phyloP scores from a whole-genome alignment of 2,888 invertebrate genomes.

The Netelia fuscicornis region DNA sequence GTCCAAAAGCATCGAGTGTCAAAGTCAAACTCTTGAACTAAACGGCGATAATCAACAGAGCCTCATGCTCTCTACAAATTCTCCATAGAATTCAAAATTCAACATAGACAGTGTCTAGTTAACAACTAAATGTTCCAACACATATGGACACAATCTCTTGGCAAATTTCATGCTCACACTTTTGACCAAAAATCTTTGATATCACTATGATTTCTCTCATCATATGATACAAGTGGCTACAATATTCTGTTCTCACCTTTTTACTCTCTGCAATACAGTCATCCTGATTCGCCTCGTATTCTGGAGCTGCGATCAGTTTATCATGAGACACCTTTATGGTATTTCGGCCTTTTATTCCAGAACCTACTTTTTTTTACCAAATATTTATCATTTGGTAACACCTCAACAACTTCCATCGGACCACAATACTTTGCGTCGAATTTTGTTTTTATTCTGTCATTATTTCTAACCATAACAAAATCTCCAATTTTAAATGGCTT shows the following conservation, averaged over 20 bases:
- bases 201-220: neutral
- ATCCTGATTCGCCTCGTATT: conserved; percentile 25
- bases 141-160: no score
- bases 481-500: conserved; percentile 38
- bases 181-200: no score
- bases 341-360: conserved; percentile 20
- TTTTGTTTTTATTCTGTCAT: conserved; percentile 7
- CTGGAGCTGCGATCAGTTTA: conserved; percentile 24
- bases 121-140: no score
- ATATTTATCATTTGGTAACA: conserved; percentile 29
- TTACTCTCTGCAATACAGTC: conserved; percentile 4
- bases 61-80: conserved; percentile 3
- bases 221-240: neutral
- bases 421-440: conserved; percentile 29
- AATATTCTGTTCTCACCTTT: conserved; percentile 1
- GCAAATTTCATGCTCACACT: no score
- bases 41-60: conserved; percentile 21
- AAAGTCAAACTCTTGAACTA: conserved; percentile 22
- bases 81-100: conserved; percentile 18
- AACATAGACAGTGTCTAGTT: neutral
- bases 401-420: conserved; percentile 18
- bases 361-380: conserved; percentile 9
- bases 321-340: conserved; percentile 12
- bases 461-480: conserved; percentile 27
- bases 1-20: conserved; percentile 22